phyloP scores from a whole-genome alignment of 2,888 invertebrate species.

The Trichacis sp. region DNA sequence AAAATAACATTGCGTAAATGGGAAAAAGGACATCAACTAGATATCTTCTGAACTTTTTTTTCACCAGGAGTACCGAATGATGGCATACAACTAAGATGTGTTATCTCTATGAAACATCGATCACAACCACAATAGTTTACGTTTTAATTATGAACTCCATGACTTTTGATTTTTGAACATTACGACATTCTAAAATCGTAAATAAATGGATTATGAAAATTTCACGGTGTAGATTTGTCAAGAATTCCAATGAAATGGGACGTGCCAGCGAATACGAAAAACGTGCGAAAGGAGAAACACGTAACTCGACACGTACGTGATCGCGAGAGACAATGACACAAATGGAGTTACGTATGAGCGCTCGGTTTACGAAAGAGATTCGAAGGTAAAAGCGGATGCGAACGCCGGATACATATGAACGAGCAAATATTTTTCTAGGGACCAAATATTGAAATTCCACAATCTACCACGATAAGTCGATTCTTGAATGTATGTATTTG shows the following conservation, averaged over 20 bases:
- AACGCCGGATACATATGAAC: neutral
- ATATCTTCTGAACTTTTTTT: too few relatives aligned
- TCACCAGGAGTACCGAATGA: too few relatives aligned
- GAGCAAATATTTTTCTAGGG: conserved; percentile 4
- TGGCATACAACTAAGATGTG: too few relatives aligned
- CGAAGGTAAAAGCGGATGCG: neutral
- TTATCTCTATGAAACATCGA: too few relatives aligned
- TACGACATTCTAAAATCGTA: neutral
- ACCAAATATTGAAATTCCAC: conserved; percentile 1
- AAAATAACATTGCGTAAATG: too few relatives aligned
- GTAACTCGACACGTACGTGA: neutral
- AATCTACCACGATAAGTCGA: neutral
- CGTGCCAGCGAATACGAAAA: neutral
- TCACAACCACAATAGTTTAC: too few relatives aligned
- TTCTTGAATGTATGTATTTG: neutral
- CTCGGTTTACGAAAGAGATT: neutral
- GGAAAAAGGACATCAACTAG: too few relatives aligned
- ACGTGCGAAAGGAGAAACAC: neutral
- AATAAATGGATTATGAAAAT: too few relatives aligned
- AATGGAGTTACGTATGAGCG: neutral
- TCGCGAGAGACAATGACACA: neutral
- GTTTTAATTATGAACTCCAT: too few relatives aligned
- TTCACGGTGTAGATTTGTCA: too few relatives aligned
- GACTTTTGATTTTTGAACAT: too few relatives aligned
- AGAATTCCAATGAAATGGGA: too few relatives aligned